Base-by-base conservation (phyloP, 1,140 invertebrate genomes). In the Calliphora vicina region DNA sequence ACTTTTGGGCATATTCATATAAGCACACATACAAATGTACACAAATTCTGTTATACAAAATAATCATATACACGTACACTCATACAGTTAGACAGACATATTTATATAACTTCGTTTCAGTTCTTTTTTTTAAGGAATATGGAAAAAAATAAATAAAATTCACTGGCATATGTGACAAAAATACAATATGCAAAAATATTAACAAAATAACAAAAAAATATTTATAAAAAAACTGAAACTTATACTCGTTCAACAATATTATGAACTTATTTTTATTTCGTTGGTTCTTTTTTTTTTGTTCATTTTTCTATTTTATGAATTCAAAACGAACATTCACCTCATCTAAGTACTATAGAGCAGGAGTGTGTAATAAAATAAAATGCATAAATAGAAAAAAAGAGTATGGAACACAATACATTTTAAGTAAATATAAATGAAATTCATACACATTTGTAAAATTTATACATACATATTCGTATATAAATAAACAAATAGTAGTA, bases 161-260 rank as follows among this genome's bases (percentile, higher is more conserved):
- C 61, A 67, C 61, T 10, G 25, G 61, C 61, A 67, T 67, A 67
- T 67, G 61, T 67, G 61, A 67, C 61, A 67, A 67, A 67, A 67
- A 67, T 67, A 23, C 20, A 23, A 67, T 67, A 67, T 67, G 61
- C 61, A 67, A 67, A 67, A 57, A 57, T n/a, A 35, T n/a, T 17
- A 57, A n/a, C 13, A 57, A 67, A 67, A 67, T 23, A 67, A 67
- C 35, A 35, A 67, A 67, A 67, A 67, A n/a, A n/a, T n/a, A n/a
- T n/a, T n/a, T n/a, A n/a, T n/a, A n/a, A n/a, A n/a, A n/a, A n/a
- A n/a, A n/a, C n/a, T 23, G 23, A 67, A 57, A 67, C 23, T 67
- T 5, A 67, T 35, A 35, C 35, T 35, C 4, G 35, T 35, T 8
- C 35, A 67, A 67, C 23, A 67, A 67, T 23, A 25, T 67, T 67